phyloP scores from a whole-genome alignment of 2,888 invertebrate species.

The Dascillus cervinus region DNA sequence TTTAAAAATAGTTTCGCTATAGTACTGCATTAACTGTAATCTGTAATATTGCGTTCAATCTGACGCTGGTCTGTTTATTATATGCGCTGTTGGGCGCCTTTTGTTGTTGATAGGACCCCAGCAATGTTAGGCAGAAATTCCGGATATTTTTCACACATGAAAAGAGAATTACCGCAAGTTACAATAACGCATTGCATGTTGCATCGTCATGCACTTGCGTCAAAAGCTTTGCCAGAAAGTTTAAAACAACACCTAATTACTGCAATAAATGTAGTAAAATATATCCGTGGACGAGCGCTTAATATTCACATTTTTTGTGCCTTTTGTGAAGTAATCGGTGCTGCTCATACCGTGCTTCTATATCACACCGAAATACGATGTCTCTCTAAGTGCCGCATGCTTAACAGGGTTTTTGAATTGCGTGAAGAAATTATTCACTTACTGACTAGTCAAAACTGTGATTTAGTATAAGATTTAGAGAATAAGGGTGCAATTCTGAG shows the following conservation, averaged over 20 bases:
- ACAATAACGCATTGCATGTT: slow-evolving; percentile 4
- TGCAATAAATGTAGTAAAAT: slow-evolving; percentile 10
- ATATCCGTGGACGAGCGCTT: slow-evolving; percentile 6
- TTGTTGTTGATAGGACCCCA: too few species aligned
- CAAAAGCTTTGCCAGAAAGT: slow-evolving; percentile 3
- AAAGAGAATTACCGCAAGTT: slow-evolving; percentile 6
- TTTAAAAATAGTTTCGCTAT: too few species aligned
- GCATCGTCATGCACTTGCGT: slow-evolving; percentile 6
- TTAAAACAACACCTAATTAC: slow-evolving; percentile 1
- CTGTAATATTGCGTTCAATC: too few species aligned
- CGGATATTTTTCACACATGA: slow-evolving; percentile 2
- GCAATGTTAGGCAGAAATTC: slow-evolving; percentile 3
- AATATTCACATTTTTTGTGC: slow-evolving; percentile 6
- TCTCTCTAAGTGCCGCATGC: slow-evolving; percentile 6
- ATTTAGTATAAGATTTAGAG: slow-evolving; percentile 5
- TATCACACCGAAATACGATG: slow-evolving; percentile 7
- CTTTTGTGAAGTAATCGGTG: slow-evolving; percentile 9
- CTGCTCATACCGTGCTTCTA: slow-evolving; percentile 7
- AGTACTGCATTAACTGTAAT: too few species aligned
- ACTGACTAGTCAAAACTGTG: slow-evolving; percentile 3
- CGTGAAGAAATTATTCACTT: slow-evolving; percentile 3
- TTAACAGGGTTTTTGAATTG: slow-evolving; percentile 4
- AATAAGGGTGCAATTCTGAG: slow-evolving; percentile 1
- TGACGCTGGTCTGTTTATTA: too few species aligned
- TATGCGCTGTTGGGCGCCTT: too few species aligned